Base-by-base conservation (phyloP, 2,888 invertebrate species). In the Trachelus iudaicus region DNA sequence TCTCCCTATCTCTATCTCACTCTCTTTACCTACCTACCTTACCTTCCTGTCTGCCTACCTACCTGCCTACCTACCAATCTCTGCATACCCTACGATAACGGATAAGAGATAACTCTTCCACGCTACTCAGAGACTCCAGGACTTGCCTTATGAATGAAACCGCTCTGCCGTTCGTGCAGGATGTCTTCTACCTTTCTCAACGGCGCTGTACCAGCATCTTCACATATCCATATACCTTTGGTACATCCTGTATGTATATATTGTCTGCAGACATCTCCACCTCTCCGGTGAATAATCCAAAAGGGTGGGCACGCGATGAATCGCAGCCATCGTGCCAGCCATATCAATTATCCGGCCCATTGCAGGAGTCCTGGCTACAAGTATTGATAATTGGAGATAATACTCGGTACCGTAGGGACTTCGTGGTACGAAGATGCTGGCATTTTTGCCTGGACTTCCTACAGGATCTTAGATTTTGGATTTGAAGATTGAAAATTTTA, bases 11-110 rank as follows among this genome's bases (percentile, higher is more conserved):
- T 69, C 73, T 11, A 56, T 33, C 35, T 74, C 73, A 23, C 37
- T 69, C 35, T 34, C 73, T 75, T 4, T 33, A 35, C 73, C 33
- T 79, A 76, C 69, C 75, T 75, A 75, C 34, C 77, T 71, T 71
- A 71, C 71, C 71, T 71, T 30, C 34, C 71, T 31, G 3, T 23
- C 71, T 33, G 23, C 30, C 71, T 40, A 40, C 40, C 40, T 56
- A 56, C 56, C 56, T 56, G 56, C 56, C 56, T 56, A 56, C 56
- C 56, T 56, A 56, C 56, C 56, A 56, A 56, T 56, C 56, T 56
- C n/a, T 34, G 77, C 75, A 75, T 79, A 74, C 69, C 74, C 75
- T 40, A 75, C 79, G 80, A 82, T 81, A 82, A 81, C 77, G 77
- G 79, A 79, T 79, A 80, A 80, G 76, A 77, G 76, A 75, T 78